phyloP scores from a whole-genome alignment of 2,797 vertebrate genomes.

The Pipistrellus kuhlii region DNA sequence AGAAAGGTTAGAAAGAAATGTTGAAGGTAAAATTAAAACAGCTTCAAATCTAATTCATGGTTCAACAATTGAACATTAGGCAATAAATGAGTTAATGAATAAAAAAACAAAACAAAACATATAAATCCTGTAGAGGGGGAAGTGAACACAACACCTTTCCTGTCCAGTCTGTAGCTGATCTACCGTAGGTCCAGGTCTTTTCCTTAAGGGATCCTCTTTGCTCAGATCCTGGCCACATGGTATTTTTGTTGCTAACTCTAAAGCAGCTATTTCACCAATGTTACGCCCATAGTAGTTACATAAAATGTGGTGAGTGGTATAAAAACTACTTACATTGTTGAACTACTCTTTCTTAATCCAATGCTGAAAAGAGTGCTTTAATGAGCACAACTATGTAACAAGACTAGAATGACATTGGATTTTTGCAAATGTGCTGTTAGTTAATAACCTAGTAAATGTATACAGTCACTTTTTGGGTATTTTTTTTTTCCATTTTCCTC shows the following conservation, averaged over 20 bases:
- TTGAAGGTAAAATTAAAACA: neutral
- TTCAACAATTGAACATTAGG: neutral
- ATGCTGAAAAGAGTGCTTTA: neutral
- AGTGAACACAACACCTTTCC: fast-evolving
- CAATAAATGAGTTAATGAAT: neutral
- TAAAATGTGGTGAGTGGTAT: no score
- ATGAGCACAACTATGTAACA: no score
- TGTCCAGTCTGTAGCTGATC: no score
- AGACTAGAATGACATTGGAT: neutral
- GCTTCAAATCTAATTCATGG: no score
- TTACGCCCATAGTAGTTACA: fast-evolving
- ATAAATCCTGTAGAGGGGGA: no score
- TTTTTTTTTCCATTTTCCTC: neutral
- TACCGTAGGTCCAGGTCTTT: fast-evolving
- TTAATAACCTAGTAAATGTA: neutral
- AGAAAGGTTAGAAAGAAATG: neutral
- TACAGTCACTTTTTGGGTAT: neutral
- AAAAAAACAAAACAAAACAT: neutral
- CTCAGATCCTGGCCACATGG: fast-evolving
- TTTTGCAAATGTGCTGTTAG: neutral
- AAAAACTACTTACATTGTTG: fast-evolving
- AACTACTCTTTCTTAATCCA: neutral
- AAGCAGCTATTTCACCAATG: neutral
- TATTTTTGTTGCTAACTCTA: fast-evolving
- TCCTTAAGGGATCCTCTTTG: neutral